phyloP scores from a whole-genome alignment of 2,888 invertebrate genomes.

The Hymenopus coronatus region DNA sequence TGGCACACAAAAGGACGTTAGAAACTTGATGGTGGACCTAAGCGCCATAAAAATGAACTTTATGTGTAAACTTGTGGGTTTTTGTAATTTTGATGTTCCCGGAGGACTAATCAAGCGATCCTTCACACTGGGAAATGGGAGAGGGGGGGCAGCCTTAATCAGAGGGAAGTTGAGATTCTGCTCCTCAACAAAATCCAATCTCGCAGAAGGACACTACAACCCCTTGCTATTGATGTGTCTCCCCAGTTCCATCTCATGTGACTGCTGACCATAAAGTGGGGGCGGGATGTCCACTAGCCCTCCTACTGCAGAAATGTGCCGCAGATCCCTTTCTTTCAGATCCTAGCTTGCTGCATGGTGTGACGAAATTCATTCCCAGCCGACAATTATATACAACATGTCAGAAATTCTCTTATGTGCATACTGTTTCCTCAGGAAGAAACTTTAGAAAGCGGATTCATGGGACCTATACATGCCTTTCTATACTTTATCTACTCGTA shows the following conservation, averaged over 20 bases:
- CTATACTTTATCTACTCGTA: no score
- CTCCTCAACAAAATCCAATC: slow-evolving; percentile 21
- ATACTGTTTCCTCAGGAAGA: no score
- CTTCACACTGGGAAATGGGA: background rate
- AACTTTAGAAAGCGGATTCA: no score
- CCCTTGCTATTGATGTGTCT: slow-evolving; percentile 18
- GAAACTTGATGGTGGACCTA: background rate
- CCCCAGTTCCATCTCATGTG: slow-evolving; percentile 14
- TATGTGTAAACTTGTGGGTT: background rate
- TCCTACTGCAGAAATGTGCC: slow-evolving; percentile 9
- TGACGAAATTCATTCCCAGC: no score
- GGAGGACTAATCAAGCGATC: background rate
- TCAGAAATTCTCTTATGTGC: no score
- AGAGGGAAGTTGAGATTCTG: background rate
- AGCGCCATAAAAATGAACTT: background rate
- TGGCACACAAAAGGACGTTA: background rate
- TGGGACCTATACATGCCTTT: no score
- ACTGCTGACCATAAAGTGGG: slow-evolving; percentile 22
- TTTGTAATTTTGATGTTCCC: background rate
- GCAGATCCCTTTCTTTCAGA: background rate
- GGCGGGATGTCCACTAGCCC: background rate
- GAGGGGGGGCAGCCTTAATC: background rate
- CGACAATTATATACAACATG: no score
- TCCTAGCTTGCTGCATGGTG: background rate
- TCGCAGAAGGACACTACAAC: slow-evolving; percentile 21